These are phyloP conservation scores for Nomada ruficornis DNA, from an alignment of 2,888 invertebrate genomes.

Conservation along the genomic window DNA sequence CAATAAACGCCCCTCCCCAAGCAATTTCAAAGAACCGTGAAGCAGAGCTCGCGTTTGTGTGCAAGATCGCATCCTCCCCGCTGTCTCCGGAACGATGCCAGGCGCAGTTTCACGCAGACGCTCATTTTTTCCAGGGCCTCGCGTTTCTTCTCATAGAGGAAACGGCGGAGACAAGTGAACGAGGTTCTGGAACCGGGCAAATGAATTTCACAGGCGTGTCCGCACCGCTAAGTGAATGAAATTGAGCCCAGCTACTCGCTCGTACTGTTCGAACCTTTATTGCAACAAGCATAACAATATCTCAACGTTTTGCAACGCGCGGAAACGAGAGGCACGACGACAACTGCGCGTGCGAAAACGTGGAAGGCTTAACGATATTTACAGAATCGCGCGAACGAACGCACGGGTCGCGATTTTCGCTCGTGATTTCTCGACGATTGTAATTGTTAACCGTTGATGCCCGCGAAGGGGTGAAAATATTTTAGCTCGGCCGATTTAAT, in stretches of 20 bases:
- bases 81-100: background rate
- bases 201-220: conserved; percentile 36
- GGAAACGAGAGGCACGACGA: background rate
- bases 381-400: background rate
- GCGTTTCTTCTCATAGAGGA: conserved; percentile 45
- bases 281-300: conserved; percentile 31
- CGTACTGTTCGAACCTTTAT: conserved; percentile 18
- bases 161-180: conserved; percentile 14
- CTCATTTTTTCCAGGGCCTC: conserved; percentile 35
- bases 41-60: background rate
- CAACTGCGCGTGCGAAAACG: background rate
- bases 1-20: too few relatives aligned
- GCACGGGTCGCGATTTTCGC: background rate
- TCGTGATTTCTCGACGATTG: background rate
- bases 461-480: too few relatives aligned
- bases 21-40: conserved; percentile 1
- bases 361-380: background rate
- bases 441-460: too few relatives aligned
- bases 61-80: background rate
- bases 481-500: too few relatives aligned
- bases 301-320: background rate
- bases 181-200: conserved; percentile 12
- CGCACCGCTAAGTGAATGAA: conserved; percentile 37
- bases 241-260: conserved; percentile 9
- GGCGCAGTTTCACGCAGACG: conserved; percentile 20